A percentile compares a stretch with the other conserved stretches of the same genome.
Evolutionary conservation across 1,140 invertebrate species (phyloP).

Genomic region (Drosophila pallidifrons): DNA sequence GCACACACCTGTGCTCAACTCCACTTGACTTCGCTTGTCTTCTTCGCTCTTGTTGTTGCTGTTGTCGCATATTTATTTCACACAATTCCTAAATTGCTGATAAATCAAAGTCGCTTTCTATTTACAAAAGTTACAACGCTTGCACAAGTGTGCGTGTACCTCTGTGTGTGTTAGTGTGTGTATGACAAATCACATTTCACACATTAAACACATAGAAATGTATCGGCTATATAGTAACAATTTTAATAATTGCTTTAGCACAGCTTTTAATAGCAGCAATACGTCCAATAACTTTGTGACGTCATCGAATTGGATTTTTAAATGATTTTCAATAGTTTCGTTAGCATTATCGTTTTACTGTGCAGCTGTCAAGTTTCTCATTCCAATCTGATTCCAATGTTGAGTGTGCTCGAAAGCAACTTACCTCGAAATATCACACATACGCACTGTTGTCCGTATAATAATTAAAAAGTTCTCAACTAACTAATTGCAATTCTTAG

Average conservation of each 20-base stretch:
- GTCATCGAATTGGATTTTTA: slow-evolving; percentile 26
- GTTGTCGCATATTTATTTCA: slow-evolving; percentile 43
- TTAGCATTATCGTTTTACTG: slow-evolving; percentile 8
- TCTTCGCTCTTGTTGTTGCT: neutral
- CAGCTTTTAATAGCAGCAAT: slow-evolving; percentile 3
- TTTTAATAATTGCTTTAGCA: neutral
- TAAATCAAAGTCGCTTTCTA: slow-evolving; percentile 54
- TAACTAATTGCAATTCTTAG: too few relatives aligned
- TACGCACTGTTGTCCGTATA: neutral
- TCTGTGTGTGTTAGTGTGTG: neutral
- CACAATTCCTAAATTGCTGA: slow-evolving; percentile 55
- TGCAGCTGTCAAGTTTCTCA: slow-evolving; percentile 44
- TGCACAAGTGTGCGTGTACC: neutral
- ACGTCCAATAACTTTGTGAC: slow-evolving; percentile 14
- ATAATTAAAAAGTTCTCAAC: too few relatives aligned
- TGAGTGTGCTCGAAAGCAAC: neutral
- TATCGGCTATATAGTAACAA: neutral
- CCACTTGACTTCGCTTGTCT: slow-evolving; percentile 22
- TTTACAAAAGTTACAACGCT: slow-evolving; percentile 45
- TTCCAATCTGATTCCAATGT: slow-evolving; percentile 2
- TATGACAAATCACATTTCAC: slow-evolving; percentile 17
- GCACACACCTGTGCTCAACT: neutral
- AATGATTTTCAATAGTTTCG: slow-evolving; percentile 18
- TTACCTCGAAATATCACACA: neutral
- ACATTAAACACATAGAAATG: slow-evolving; percentile 16